Conservation (phyloP, 2,113 vertebrate genomes). For the Tragelaphus buxtoni region DNA sequence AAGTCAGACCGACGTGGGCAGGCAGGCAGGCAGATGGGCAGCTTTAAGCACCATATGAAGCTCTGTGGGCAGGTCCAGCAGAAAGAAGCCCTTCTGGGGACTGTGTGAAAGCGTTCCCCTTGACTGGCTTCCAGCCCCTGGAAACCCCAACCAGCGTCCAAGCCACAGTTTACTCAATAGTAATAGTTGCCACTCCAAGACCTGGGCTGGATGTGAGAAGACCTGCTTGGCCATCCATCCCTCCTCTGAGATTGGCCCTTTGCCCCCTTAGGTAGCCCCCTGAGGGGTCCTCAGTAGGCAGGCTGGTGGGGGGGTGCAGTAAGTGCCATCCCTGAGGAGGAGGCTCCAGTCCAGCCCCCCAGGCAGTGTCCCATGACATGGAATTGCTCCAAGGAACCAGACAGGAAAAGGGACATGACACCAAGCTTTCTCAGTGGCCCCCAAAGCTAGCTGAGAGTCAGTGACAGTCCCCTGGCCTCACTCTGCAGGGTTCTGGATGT, state of each 20-base stretch:
- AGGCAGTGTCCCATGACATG: not conserved
- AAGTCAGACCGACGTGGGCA: not conserved
- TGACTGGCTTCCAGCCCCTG: not conserved
- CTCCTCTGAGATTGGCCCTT: not conserved
- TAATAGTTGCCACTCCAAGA: not conserved
- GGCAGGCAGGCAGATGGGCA: slow-evolving; percentile 7
- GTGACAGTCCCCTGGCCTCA: not conserved
- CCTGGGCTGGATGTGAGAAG: not conserved
- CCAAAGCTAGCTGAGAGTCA: not conserved
- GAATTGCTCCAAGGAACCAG: not conserved
- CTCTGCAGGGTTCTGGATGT: not conserved
- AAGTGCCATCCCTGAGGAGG: not conserved
- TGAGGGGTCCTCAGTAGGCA: not conserved
- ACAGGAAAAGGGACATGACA: not conserved
- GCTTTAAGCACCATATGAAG: not conserved
- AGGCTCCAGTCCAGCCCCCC: not conserved
- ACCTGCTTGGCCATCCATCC: not conserved
- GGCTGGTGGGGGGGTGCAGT: not conserved
- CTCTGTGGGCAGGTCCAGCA: not conserved
- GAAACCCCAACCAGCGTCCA: not conserved
- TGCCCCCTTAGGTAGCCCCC: not conserved
- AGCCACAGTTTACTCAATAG: not conserved
- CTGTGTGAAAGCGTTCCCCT: not conserved
- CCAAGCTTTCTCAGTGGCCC: not conserved
- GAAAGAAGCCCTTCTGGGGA: not conserved